Evolutionary conservation across 2,113 vertebrate genomes (phyloP), one percentile per base, ranked within the genome.

Genomic region (Hemicordylus capensis): DNA sequence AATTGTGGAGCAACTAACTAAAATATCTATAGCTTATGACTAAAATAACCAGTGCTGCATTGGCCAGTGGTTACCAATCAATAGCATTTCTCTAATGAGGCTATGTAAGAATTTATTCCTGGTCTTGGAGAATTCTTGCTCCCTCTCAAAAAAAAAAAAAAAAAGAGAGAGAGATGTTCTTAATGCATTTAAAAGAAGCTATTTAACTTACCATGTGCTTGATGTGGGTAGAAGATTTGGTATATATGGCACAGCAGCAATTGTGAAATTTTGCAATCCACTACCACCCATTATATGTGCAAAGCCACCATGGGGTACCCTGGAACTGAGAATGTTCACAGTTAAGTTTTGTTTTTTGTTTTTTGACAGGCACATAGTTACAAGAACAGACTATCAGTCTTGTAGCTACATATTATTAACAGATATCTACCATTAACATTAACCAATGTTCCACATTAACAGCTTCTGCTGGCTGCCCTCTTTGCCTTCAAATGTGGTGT

Each of bases 301-400:
- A 94, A 99, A 99, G 44, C 99, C 99, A 75, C 99, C 99, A 88
- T 99, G 99, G 83, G 99, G 99, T 80, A 99, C 99, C 88, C 99
- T 98, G 80, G 99, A 99, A 95, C 99, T 99, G 93, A 92, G 82
- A 93, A 89, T 85, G 88, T 83, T 39, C 66, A 31, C 19, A 83
- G 31, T 76, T n/a, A n/a, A n/a, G n/a, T n/a, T n/a, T n/a, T n/a
- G n/a, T n/a, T n/a, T n/a, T n/a, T n/a, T n/a, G 12, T 17, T 54
- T 54, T 54, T 54, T 14, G 11, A 54, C 51, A 54, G 51, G 12
- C 51, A 54, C 17, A 4, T n/a, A 63, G 22, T 34, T 48, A 26
- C 63, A 31, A 74, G 12, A 37, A 59, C 28, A 31, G 4, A 6
- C 22, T 84, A 26, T 75, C 5, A 46, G 4, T 42, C 17, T 66